phyloP scores from a whole-genome alignment of 2,797 vertebrate genomes.

The Cynopterus sphinx region DNA sequence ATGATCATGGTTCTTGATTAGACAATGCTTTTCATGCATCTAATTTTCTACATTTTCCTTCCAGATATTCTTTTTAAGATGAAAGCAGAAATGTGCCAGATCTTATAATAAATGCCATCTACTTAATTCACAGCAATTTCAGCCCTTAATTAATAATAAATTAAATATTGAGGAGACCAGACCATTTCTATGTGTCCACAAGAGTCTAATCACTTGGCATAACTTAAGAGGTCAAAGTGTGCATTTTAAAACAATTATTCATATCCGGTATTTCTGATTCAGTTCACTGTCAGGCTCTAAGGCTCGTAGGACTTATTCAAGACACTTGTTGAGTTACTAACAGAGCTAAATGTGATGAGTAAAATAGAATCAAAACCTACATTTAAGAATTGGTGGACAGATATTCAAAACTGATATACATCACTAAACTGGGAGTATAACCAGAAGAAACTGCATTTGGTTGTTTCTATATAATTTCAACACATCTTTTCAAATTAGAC shows the following conservation, averaged over 20 bases:
- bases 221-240: slow-evolving; percentile 32
- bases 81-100: slow-evolving; percentile 46
- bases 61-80: slow-evolving; percentile 61
- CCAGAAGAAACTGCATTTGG: background rate
- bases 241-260: background rate
- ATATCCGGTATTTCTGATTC: slow-evolving; percentile 1
- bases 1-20: slow-evolving; percentile 40
- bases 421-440: background rate
- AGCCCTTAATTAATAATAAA: slow-evolving; percentile 60
- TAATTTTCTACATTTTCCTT: slow-evolving; percentile 59
- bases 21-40: slow-evolving; percentile 53
- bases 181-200: slow-evolving; percentile 66
- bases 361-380: slow-evolving; percentile 20
- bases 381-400: background rate
- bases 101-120: slow-evolving; percentile 63
- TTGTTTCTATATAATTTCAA: background rate
- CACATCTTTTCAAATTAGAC: background rate
- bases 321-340: background rate
- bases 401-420: background rate
- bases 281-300: background rate
- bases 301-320: background rate
- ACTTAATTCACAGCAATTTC: slow-evolving; percentile 69
- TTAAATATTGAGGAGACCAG: slow-evolving; percentile 72
- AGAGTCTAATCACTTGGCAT: background rate
- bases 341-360: background rate